Evolutionary conservation across 2,888 invertebrate genomes (phyloP).

Genomic region (Cheilosia soror): DNA sequence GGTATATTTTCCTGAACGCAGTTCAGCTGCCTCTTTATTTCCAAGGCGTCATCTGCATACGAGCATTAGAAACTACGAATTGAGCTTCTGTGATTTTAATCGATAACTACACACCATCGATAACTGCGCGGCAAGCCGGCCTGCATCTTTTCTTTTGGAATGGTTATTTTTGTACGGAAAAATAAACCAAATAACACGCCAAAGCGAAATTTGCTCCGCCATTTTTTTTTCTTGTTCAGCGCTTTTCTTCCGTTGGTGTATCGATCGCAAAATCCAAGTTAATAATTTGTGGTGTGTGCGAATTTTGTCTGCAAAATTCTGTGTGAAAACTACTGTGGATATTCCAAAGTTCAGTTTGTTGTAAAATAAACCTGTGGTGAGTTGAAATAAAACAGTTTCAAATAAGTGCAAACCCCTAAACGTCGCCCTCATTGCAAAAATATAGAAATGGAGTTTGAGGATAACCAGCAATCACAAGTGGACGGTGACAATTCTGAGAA

Average conservation of each 20-base stretch:
- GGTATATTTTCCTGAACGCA: too few species aligned
- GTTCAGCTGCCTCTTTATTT: background rate
- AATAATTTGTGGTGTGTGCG: conserved; percentile 23
- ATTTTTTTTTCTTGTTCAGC: conserved; percentile 62
- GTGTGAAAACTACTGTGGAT: conserved; percentile 12
- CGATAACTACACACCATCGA: conserved; percentile 31
- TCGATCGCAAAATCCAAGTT: conserved; percentile 53
- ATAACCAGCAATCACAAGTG: conserved; percentile 59
- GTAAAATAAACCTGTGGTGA: conserved; percentile 44
- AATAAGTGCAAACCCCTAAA: background rate
- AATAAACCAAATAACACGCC: conserved; percentile 50
- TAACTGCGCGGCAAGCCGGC: conserved; percentile 57
- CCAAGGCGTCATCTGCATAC: conserved; percentile 9
- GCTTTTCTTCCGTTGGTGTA: conserved; percentile 67
- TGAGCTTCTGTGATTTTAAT: background rate
- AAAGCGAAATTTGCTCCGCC: conserved; percentile 61
- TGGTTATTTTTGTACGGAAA: conserved; percentile 45
- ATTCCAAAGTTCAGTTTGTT: background rate
- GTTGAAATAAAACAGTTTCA: conserved; percentile 2
- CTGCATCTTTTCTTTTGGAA: conserved; percentile 38
- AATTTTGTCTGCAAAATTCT: conserved; percentile 28
- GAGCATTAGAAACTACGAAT: background rate
- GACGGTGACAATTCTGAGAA: conserved; percentile 69
- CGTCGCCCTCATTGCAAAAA: background rate
- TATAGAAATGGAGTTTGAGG: conserved; percentile 71